A percentile compares a stretch with the other conserved stretches of the same genome.
phyloP scores from a whole-genome alignment of 2,888 invertebrate species.

The Tolmerus cingulatus region DNA sequence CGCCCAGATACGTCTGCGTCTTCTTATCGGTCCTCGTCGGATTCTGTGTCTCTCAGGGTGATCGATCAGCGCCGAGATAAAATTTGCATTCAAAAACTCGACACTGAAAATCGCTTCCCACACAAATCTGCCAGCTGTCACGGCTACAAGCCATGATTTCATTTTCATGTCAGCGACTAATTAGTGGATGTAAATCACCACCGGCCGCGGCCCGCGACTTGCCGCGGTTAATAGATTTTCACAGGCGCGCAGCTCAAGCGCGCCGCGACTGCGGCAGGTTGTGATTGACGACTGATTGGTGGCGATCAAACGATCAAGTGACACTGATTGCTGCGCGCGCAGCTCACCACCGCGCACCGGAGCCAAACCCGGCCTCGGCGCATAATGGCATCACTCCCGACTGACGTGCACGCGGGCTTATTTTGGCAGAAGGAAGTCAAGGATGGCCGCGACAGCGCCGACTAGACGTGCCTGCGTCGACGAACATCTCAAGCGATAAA shows the following conservation, averaged over 20 bases:
- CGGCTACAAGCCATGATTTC: conserved; percentile 42
- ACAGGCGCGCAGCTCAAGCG: not conserved
- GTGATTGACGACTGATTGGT: conserved; percentile 37
- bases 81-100: conserved; percentile 31
- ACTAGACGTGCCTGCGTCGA: not conserved
- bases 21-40: conserved; percentile 9
- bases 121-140: conserved; percentile 44
- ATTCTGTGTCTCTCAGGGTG: conserved; percentile 26
- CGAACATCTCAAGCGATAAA: not conserved
- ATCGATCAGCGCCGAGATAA: conserved; percentile 25
- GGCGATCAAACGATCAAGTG: conserved; percentile 25
- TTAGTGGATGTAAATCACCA: conserved; percentile 42
- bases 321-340: conserved; percentile 24
- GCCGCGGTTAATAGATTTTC: conserved; percentile 6
- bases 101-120: conserved; percentile 39
- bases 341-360: not conserved
- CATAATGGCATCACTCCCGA: not conserved
- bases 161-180: conserved; percentile 45
- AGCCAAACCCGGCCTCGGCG: not conserved
- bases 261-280: not conserved
- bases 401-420: conserved; percentile 5
- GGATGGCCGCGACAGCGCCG: not conserved
- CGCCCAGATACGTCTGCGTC: not conserved
- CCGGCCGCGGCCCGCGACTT: not conserved
- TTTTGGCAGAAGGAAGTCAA: conserved; percentile 36